Evolutionary conservation across 2,113 vertebrate species (phyloP).

Genomic region (Gadus chalcogrammus): DNA sequence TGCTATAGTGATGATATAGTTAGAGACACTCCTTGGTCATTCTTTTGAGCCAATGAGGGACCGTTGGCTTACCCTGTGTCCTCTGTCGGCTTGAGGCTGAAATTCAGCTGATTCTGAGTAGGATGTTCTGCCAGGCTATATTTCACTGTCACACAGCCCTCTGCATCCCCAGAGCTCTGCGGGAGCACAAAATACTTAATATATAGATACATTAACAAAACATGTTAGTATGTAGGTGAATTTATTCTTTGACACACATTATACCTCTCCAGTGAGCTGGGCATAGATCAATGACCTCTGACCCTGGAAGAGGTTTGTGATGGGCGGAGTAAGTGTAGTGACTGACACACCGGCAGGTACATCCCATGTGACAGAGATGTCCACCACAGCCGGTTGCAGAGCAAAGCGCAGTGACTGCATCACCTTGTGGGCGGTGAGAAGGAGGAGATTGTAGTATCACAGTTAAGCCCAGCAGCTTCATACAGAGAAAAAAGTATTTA

Average conservation of each 20-base stretch:
- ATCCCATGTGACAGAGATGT: conserved; percentile 62
- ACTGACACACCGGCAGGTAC: conserved; percentile 58
- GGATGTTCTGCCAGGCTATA: conserved; percentile 59
- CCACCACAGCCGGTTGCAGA: conserved; percentile 59
- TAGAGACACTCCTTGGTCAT: neutral
- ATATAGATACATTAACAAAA: too few species aligned
- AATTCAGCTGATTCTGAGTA: conserved; percentile 51
- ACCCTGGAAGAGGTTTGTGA: conserved; percentile 64
- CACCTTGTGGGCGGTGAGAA: conserved; percentile 34
- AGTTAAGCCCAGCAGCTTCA: too few species aligned
- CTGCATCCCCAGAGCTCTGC: conserved; percentile 44
- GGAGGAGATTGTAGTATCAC: neutral
- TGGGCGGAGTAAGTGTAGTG: conserved; percentile 58
- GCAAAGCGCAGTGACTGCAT: conserved; percentile 68
- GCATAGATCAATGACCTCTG: conserved; percentile 68
- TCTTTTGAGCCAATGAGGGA: neutral
- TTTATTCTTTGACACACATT: conserved; percentile 1
- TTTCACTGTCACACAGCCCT: conserved; percentile 57
- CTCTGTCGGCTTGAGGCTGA: conserved; percentile 51
- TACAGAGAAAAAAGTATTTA: neutral
- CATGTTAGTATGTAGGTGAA: neutral
- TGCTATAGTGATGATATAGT: neutral
- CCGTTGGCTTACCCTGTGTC: conserved; percentile 50
- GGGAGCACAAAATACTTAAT: conserved; percentile 1
- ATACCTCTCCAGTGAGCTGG: conserved; percentile 64